Conservation (phyloP, 64 coral and sea anemone species). For the Dendrophyllia cribrosa region DNA sequence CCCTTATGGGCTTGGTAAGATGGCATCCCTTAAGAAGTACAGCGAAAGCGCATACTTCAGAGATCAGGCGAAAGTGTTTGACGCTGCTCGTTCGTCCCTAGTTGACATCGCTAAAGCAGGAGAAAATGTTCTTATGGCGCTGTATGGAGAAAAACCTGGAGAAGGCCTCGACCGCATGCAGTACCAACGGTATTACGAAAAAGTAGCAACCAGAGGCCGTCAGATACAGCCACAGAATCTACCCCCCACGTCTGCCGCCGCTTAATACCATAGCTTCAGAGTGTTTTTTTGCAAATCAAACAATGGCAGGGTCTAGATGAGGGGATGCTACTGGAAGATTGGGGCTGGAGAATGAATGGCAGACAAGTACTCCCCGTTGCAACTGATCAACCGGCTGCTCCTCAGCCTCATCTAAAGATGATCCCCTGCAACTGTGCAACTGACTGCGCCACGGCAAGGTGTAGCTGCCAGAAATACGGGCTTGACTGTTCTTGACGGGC, state of each 20-base stretch:
- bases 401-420: not conserved
- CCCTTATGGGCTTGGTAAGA: slow-evolving; percentile 50
- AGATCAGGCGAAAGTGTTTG: slow-evolving; percentile 47
- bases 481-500: not conserved
- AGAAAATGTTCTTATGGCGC: slow-evolving; percentile 63
- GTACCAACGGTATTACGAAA: slow-evolving; percentile 45
- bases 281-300: slow-evolving; percentile 18
- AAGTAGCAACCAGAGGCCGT: slow-evolving; percentile 40
- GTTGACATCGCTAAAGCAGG: slow-evolving; percentile 43
- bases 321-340: slow-evolving; percentile 45
- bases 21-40: slow-evolving; percentile 57
- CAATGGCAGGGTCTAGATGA: slow-evolving; percentile 10
- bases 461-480: not conserved
- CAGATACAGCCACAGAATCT: slow-evolving; percentile 41
- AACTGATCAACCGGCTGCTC: not conserved
- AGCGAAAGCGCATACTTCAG: not conserved
- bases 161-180: slow-evolving; percentile 35
- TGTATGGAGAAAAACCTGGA: slow-evolving; percentile 43
- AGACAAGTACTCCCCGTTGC: not conserved
- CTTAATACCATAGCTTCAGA: slow-evolving; percentile 44
- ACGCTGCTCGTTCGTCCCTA: not conserved
- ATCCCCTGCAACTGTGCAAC: not conserved
- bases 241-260: slow-evolving; percentile 17
- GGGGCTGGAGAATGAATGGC: not conserved
- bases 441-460: not conserved